Conservation (phyloP, 2,888 invertebrate genomes). For the Melanostoma mellinum region DNA sequence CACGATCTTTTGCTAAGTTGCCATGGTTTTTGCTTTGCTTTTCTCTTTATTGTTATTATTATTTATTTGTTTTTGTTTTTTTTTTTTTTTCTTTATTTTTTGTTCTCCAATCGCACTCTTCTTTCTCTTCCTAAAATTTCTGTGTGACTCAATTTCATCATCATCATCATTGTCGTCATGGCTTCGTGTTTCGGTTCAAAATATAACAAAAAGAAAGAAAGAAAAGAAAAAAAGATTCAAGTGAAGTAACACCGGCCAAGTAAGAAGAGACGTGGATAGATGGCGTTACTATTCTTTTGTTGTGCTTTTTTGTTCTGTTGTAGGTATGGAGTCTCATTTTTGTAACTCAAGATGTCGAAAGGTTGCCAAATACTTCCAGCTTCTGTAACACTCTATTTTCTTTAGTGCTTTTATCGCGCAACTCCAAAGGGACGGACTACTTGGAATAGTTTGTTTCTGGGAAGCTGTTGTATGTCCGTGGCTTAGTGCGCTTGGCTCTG, state of each 20-base stretch:
- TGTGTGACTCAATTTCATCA: slow-evolving; percentile 55
- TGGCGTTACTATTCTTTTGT: slow-evolving; percentile 56
- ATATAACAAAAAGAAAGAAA: slow-evolving; percentile 10
- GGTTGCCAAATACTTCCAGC: slow-evolving; percentile 49
- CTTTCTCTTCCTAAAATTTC: slow-evolving; percentile 31
- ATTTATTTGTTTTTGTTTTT: slow-evolving; percentile 7
- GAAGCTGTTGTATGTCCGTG: slow-evolving; percentile 25
- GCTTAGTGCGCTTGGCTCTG: neutral
- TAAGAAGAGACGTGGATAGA: slow-evolving; percentile 44
- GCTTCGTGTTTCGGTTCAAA: slow-evolving; percentile 27
- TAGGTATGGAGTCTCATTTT: slow-evolving; percentile 5
- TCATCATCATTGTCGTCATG: slow-evolving; percentile 28
- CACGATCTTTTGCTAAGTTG: slow-evolving; percentile 49
- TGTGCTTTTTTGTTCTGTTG: slow-evolving; percentile 13
- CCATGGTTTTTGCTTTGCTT: slow-evolving; percentile 15
- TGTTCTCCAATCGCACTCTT: slow-evolving; percentile 4
- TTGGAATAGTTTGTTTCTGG: slow-evolving; percentile 35
- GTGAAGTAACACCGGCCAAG: slow-evolving; percentile 17
- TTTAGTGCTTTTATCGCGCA: slow-evolving; percentile 18
- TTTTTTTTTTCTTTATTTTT: slow-evolving; percentile 5
- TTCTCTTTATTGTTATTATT: slow-evolving; percentile 6
- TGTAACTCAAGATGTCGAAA: slow-evolving; percentile 45
- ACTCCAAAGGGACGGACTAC: slow-evolving; percentile 21
- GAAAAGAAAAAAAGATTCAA: slow-evolving; percentile 10
- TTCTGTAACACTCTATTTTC: slow-evolving; percentile 44